These are phyloP conservation scores for Cervus canadensis DNA, from an alignment of 2,113 vertebrate genomes.

Conservation along the genomic window DNA sequence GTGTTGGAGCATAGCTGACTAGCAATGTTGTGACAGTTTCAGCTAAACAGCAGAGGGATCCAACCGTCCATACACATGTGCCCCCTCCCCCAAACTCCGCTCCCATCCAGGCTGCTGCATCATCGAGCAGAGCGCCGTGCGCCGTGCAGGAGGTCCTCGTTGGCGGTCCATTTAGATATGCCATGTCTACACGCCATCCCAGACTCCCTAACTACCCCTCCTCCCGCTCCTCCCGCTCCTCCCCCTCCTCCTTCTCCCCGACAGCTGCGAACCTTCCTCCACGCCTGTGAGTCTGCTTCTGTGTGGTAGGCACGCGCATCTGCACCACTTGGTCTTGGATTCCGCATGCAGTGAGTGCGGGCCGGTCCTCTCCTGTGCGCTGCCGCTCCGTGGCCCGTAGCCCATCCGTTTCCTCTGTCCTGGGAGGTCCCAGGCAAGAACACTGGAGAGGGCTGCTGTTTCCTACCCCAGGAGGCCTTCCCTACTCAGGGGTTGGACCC, in stretches of 20 bases:
- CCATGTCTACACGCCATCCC: too few relatives aligned
- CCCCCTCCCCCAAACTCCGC: background rate
- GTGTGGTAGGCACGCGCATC: accelerated
- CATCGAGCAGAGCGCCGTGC: too few relatives aligned
- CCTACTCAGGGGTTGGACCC: background rate
- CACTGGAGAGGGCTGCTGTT: background rate
- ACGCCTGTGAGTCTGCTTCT: background rate
- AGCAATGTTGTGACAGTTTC: background rate
- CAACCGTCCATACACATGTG: accelerated
- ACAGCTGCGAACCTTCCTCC: accelerated
- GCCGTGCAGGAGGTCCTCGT: too few relatives aligned
- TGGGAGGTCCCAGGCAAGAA: background rate
- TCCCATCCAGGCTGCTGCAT: background rate
- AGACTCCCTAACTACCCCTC: too few relatives aligned
- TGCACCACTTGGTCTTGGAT: accelerated
- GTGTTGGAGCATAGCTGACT: background rate
- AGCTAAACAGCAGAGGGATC: background rate
- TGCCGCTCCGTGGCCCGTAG: accelerated
- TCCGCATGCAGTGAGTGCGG: accelerated
- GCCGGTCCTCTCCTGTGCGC: too few relatives aligned
- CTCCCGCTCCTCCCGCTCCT: too few relatives aligned
- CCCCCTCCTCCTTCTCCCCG: background rate
- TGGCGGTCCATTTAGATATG: too few relatives aligned
- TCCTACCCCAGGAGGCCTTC: background rate
- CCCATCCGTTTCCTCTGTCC: background rate